Percentiles rank a stretch among this genome's conserved stretches.
These are phyloP conservation scores for Acrobasis suavella DNA, from an alignment of 2,888 invertebrate species.

Conservation along the genomic window DNA sequence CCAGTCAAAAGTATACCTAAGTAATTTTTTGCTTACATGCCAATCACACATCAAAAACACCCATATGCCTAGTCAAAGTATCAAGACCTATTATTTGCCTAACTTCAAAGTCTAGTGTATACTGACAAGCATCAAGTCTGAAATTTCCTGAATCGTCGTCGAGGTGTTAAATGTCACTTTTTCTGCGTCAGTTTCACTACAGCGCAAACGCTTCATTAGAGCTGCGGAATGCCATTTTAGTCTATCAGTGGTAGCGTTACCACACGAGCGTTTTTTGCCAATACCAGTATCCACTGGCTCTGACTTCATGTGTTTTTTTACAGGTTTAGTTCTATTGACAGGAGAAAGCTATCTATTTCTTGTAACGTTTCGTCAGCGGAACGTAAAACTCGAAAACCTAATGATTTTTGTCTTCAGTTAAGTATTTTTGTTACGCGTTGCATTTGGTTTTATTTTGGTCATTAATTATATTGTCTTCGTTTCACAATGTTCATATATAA, in stretches of 20 bases:
- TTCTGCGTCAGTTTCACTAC: conserved; percentile 36
- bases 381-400: neutral
- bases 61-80: neutral
- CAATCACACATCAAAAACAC: neutral
- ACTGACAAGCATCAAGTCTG: conserved; percentile 12
- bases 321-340: conserved; percentile 53
- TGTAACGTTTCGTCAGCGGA: neutral
- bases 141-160: conserved; percentile 23
- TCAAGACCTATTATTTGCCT: conserved; percentile 6
- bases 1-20: neutral
- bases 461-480: too few species aligned
- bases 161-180: conserved; percentile 31
- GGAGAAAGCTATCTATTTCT: conserved; percentile 56
- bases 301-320: conserved; percentile 50
- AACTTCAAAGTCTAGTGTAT: neutral
- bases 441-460: neutral
- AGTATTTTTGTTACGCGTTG: neutral
- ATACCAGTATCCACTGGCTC: conserved; percentile 26
- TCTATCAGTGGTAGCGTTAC: conserved; percentile 33
- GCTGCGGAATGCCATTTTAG: conserved; percentile 61
- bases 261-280: conserved; percentile 54
- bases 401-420: neutral
- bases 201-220: conserved; percentile 58
- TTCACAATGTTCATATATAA: too few species aligned
- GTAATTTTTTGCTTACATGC: neutral